Conservation (phyloP, 2,113 vertebrate genomes). For the Crotophaga sulcirostris region DNA sequence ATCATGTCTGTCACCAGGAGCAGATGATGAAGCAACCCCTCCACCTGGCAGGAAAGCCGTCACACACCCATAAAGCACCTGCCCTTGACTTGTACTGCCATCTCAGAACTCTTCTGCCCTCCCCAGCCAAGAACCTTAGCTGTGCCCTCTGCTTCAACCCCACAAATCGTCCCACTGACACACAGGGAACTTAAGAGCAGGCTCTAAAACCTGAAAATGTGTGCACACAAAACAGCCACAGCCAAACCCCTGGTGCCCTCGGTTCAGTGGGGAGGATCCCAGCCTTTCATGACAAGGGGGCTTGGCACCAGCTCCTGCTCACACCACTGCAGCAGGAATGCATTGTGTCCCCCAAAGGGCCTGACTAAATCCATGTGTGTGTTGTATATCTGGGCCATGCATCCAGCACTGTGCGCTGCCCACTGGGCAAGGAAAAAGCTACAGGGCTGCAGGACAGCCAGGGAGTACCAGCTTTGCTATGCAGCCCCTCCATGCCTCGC, state of each 20-base stretch:
- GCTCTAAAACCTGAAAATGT: background rate
- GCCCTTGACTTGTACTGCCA: background rate
- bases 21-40: background rate
- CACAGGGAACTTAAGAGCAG: rapidly evolving
- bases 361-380: background rate
- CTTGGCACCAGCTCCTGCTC: background rate
- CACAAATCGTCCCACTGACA: background rate
- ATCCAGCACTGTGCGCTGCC: background rate
- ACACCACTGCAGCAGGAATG: too few relatives aligned
- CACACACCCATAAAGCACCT: background rate
- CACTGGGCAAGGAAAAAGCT: background rate
- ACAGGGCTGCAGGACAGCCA: background rate
- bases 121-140: background rate
- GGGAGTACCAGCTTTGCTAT: background rate
- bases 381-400: too few relatives aligned
- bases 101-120: background rate
- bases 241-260: background rate
- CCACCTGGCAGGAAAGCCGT: rapidly evolving
- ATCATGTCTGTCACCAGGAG: background rate
- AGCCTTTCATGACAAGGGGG: background rate
- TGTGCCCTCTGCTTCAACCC: background rate
- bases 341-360: too few relatives aligned
- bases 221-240: background rate
- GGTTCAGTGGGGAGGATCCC: rapidly evolving
- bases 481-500: background rate